Evolutionary conservation across 2,113 vertebrate species (phyloP), one percentile per base, ranked within the genome.

Genomic region (Hoplias malabaricus): DNA sequence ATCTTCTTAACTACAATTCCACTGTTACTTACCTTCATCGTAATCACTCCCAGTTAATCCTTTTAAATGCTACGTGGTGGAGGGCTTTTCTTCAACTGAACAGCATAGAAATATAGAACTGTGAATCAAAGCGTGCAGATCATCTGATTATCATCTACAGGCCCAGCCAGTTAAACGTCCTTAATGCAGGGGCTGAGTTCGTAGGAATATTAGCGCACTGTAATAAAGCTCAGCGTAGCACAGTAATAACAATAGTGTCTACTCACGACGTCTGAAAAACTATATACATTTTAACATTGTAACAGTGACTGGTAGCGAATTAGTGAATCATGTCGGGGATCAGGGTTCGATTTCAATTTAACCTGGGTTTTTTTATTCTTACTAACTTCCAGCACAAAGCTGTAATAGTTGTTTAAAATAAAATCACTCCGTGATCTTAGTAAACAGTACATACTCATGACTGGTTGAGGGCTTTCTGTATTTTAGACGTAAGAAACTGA

Each of bases 71-170:
- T 36, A 33, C 56, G 34, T 27, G 72, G 77, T 79, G 81, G 77
- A 72, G 81, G 81, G 81, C 54, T 79, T 79, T 79, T 74, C 48
- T 63, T 25, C 42, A 69, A 50, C 61, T 53, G 31, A 79, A 48
- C 67, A 42, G 68, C 78, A 38, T 34, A 21, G 23, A 69, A 62
- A 69, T 73, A 48, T 78, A 31, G 62, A 50, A 78, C 65, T 78
- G 70, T 78, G 53, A 67, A 78, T 75, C 16, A 54, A 73, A 23
- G 56, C 48, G 4, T 42, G 31, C 2, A 43, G n/a, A 19, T 59
- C 11, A 23, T 43, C 25, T 21, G 7, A 53, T 53, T 16, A 61
- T 13, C 29, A 10, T 36, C n/a, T 10, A 19, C 10, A 33, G 36
- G 34, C 59, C 1, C 56, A 59, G 56, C 56, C 31, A 7, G 16